A percentile compares a stretch with the other conserved stretches of the same genome.
These are phyloP conservation scores for Bombus fervidus DNA, from an alignment of 1,140 invertebrate genomes.

Conservation along the genomic window DNA sequence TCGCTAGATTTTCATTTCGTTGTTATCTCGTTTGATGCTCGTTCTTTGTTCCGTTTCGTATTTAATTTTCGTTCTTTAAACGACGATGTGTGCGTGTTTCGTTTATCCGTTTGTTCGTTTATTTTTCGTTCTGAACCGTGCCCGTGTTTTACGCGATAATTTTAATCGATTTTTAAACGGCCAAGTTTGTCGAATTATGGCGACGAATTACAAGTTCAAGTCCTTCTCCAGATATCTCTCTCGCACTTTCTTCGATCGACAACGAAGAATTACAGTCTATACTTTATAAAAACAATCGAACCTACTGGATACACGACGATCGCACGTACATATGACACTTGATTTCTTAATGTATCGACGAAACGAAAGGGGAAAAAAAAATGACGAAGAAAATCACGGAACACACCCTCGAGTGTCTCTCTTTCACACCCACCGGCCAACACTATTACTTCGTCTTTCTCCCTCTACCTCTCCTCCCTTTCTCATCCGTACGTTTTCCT, in stretches of 20 bases:
- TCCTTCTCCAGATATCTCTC: conserved; percentile 1
- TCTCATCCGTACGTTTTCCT: conserved; percentile 30
- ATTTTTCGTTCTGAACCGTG: background rate
- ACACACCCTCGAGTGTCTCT: conserved; percentile 59
- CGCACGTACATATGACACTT: conserved; percentile 33
- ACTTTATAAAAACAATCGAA: conserved; percentile 11
- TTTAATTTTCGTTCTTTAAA: conserved; percentile 8
- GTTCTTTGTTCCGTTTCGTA: conserved; percentile 15
- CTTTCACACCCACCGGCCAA: conserved; percentile 50
- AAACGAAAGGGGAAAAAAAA: background rate
- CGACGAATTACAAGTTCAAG: conserved; percentile 24
- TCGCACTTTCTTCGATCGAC: conserved; percentile 28
- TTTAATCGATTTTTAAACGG: background rate
- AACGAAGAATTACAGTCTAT: background rate
- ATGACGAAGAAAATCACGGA: conserved; percentile 46
- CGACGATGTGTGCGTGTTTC: conserved; percentile 30
- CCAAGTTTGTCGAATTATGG: conserved; percentile 1
- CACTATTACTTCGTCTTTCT: conserved; percentile 52
- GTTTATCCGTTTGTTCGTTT: background rate
- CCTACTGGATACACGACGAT: background rate
- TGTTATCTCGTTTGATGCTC: conserved; percentile 20
- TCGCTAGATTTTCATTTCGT: conserved; percentile 38
- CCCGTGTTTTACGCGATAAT: background rate
- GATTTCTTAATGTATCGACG: conserved; percentile 31
- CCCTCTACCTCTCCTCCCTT: conserved; percentile 17